phyloP scores from a whole-genome alignment of 2,888 invertebrate species.

The Atrina japonica region DNA sequence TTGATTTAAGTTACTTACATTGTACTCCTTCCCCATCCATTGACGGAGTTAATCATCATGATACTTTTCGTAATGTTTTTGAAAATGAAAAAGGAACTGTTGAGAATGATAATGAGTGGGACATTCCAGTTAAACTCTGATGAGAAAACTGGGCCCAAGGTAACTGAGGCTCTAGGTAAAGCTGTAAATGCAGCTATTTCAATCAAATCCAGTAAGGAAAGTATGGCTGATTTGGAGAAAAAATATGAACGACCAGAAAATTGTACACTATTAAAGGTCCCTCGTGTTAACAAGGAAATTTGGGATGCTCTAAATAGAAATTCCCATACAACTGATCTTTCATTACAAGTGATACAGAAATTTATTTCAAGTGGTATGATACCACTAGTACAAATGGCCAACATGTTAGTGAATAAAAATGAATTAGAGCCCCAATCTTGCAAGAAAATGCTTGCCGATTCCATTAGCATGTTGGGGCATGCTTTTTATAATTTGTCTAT shows the following conservation, averaged over 20 bases:
- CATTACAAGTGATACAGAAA: not conserved
- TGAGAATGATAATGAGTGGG: not conserved
- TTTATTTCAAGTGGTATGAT: conserved; percentile 1
- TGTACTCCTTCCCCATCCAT: too few relatives aligned
- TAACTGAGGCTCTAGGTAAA: not conserved
- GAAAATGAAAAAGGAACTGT: too few relatives aligned
- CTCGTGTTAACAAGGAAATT: conserved; percentile 2
- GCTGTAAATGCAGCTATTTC: conserved; percentile 16
- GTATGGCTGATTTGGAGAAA: conserved; percentile 12
- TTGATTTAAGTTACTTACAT: too few relatives aligned
- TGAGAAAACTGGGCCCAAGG: conserved; percentile 10
- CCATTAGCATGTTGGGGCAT: conserved; percentile 7
- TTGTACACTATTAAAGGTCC: conserved; percentile 5
- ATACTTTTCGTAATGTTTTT: too few relatives aligned
- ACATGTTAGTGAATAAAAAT: conserved; percentile 6
- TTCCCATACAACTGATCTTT: conserved; percentile 1
- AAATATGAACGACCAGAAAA: conserved; percentile 4
- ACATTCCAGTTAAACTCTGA: not conserved
- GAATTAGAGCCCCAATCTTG: conserved; percentile 2
- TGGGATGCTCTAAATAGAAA: not conserved
- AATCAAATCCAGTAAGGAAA: conserved; percentile 10
- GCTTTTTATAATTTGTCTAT: not conserved
- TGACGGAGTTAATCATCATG: too few relatives aligned
- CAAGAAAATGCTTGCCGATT: not conserved
- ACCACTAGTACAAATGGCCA: not conserved